These are phyloP conservation scores for Nomada fabriciana DNA, from an alignment of 2,888 invertebrate genomes.

Conservation along the genomic window DNA sequence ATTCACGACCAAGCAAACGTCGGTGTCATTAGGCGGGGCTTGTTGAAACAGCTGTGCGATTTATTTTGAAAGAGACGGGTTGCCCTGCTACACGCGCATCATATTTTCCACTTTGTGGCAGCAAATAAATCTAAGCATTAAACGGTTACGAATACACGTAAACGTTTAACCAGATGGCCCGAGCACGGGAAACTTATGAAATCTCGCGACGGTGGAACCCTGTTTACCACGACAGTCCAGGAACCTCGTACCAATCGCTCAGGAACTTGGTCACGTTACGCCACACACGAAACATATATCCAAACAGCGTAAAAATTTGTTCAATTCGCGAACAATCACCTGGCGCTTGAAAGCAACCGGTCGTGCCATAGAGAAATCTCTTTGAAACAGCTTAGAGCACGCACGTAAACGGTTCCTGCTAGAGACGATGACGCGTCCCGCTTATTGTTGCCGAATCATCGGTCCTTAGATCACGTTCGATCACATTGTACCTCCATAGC, in stretches of 20 bases:
- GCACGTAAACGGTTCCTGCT: background rate
- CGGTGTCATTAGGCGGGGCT: constrained; percentile 21
- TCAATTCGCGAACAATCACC: constrained; percentile 1
- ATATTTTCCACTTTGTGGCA: constrained; percentile 28
- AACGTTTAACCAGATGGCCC: background rate
- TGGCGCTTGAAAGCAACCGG: constrained; percentile 17
- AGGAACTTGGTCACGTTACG: background rate
- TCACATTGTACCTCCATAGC: constrained; percentile 43
- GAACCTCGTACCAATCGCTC: background rate
- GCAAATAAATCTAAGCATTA: constrained; percentile 24
- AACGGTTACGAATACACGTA: background rate
- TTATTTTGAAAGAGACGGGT: constrained; percentile 39
- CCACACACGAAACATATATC: background rate
- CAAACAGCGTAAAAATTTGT: background rate
- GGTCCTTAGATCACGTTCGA: constrained; percentile 26
- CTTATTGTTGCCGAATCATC: constrained; percentile 29
- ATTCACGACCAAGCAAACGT: constrained; percentile 28
- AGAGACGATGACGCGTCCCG: constrained; percentile 14
- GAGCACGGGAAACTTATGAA: background rate
- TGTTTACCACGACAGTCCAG: background rate
- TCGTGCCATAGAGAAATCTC: constrained; percentile 35
- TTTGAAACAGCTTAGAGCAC: constrained; percentile 14
- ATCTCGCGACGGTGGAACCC: background rate
- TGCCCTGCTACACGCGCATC: background rate
- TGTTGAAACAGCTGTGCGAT: constrained; percentile 30